Percentiles rank a stretch among this genome's conserved stretches.
Conservation (phyloP, 2,888 invertebrate species). For the Caenorhabditis auriculariae region DNA sequence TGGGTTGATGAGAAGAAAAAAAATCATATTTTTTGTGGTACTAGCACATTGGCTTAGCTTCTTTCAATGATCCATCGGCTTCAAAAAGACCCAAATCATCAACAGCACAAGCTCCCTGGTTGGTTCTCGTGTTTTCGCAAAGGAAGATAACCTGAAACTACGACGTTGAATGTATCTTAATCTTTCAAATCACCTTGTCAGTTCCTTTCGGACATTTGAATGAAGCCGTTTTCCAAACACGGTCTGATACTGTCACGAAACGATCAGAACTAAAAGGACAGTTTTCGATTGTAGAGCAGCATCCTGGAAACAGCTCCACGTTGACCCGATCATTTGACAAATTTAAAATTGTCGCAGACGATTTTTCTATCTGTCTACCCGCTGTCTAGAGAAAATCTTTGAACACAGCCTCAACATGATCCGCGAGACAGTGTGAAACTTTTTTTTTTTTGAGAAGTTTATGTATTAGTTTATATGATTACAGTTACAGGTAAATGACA, state of each 20-base stretch:
- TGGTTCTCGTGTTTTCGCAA: conserved; percentile 62
- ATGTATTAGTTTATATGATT: no score
- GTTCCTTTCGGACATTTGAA: conserved; percentile 61
- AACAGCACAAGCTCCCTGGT: conserved; percentile 63
- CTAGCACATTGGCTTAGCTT: conserved; percentile 50
- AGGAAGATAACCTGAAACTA: conserved; percentile 57
- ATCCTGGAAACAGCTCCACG: conserved; percentile 34
- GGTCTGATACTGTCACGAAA: conserved; percentile 60
- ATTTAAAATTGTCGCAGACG: no score
- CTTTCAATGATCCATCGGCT: conserved; percentile 37
- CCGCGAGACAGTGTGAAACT: no score
- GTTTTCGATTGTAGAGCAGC: conserved; percentile 43
- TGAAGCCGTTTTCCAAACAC: conserved; percentile 59
- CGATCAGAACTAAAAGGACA: conserved; percentile 59
- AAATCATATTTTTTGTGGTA: neutral
- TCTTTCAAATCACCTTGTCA: conserved; percentile 42
- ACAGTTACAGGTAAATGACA: no score
- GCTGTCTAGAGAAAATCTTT: neutral
- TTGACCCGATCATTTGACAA: no score
- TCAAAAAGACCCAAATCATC: conserved; percentile 61
- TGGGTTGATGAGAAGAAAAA: neutral
- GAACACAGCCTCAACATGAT: neutral
- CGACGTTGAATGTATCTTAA: neutral
- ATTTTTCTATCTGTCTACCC: neutral
- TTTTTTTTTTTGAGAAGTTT: no score